Base-by-base conservation (phyloP, 2,113 vertebrate species). In the Beaufortia kweichowensis region DNA sequence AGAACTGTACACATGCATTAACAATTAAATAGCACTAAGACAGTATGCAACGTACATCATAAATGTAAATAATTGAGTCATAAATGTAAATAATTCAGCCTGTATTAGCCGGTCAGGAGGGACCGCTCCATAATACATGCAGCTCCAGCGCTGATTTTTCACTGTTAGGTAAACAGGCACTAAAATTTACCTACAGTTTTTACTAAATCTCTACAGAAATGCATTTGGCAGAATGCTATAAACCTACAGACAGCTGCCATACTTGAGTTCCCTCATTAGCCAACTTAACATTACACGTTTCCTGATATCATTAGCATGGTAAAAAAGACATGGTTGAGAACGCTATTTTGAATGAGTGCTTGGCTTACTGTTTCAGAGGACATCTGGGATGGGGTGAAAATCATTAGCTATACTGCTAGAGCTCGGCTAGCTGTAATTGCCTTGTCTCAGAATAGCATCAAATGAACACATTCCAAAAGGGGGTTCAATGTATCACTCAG, bases 391-490 rank as follows among this genome's bases (percentile, higher is more conserved):
- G 66, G 74, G 64, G 48, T 24, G n/a, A 46, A 70, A 63, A 72
- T 76, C 46, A 81, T 81, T 81, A 70, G 48, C 74, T 77, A 62
- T 39, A 72, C 60, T 60, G 50, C 65, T 76, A 55, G 35, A 33
- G 26, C 71, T 61, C 23, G 63, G 55, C 66, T 26, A 48, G 46
- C 41, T 41, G 53, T 70, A 69, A 79, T 48, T 43, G 67, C 31
- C 15, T 68, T 33, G 26, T 70, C 68, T 65, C 68, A 74, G 35
- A 78, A 70, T 59, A 82, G 69, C 77, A 77, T 61, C 53, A 28
- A 57, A 65, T 46, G 53, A 77, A 74, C 75, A 80, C 71, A 71
- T 81, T 73, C 28, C 56, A 81, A 53, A 70, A 85, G 59, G 74
- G 23, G 74, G 61, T 72, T 81, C 33, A 31, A 60, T 81, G 28